Conservation (phyloP, 2,797 vertebrate species). For the Gadopsis bispinosus region DNA sequence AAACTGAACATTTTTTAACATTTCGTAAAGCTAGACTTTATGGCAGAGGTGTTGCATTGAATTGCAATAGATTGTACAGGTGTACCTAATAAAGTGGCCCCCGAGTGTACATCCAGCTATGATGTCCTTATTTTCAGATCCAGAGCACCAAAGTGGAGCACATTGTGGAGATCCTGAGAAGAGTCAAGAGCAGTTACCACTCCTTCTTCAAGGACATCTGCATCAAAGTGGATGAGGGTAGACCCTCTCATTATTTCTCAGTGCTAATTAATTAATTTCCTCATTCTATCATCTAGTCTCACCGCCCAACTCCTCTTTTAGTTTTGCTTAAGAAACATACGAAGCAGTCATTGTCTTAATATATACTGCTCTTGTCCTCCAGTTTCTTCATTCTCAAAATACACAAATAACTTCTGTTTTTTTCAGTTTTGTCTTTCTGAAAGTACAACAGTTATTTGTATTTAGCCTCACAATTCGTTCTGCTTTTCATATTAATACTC, state of each 20-base stretch:
- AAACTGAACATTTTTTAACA: no score
- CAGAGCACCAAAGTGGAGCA: slow-evolving; percentile 79
- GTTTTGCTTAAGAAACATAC: not conserved
- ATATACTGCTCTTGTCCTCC: not conserved
- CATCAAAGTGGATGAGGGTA: slow-evolving; percentile 81
- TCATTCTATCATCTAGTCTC: slow-evolving; percentile 14
- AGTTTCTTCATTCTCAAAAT: not conserved
- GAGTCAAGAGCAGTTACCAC: slow-evolving; percentile 82
- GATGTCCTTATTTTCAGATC: slow-evolving; percentile 64
- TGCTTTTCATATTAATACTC: not conserved
- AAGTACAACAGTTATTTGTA: no score
- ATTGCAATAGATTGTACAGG: not conserved
- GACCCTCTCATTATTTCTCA: slow-evolving; percentile 18
- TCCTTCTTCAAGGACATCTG: slow-evolving; percentile 79
- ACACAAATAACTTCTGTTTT: not conserved
- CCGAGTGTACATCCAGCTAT: not conserved
- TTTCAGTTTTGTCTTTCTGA: not conserved
- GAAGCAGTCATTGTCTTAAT: not conserved
- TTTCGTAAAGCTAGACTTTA: not conserved
- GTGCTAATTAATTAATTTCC: slow-evolving; percentile 6
- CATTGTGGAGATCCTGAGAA: slow-evolving; percentile 82
- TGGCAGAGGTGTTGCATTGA: not conserved
- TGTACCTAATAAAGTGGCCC: not conserved
- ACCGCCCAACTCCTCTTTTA: slow-evolving; percentile 1
- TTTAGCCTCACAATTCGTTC: not conserved